These are phyloP conservation scores for Coenonympha arcania DNA, from an alignment of 2,888 invertebrate genomes.

Conservation along the genomic window DNA sequence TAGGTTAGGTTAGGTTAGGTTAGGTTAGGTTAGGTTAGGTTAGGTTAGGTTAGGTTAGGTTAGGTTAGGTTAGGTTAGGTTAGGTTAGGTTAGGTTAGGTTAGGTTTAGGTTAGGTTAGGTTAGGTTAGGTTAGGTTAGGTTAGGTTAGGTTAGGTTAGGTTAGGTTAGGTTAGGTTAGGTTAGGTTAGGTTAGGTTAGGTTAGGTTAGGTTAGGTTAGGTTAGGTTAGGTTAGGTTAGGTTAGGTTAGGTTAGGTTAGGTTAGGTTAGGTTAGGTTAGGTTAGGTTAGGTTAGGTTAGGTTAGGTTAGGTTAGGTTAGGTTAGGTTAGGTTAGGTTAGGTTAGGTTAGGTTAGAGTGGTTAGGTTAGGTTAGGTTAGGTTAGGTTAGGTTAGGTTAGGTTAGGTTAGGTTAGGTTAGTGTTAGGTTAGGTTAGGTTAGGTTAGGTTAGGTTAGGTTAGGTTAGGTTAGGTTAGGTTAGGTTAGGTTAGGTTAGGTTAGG, in stretches of 20 bases:
- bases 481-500: slow-evolving; percentile 28
- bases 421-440: slow-evolving; percentile 27
- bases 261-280: slow-evolving; percentile 35
- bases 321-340: slow-evolving; percentile 31
- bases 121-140: too few species aligned
- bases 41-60: slow-evolving; percentile 22
- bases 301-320: slow-evolving; percentile 35
- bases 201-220: slow-evolving; percentile 26
- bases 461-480: slow-evolving; percentile 25
- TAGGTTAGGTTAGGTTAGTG: slow-evolving; percentile 16
- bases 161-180: slow-evolving; percentile 27
- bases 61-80: slow-evolving; percentile 25
- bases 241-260: slow-evolving; percentile 34
- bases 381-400: slow-evolving; percentile 20
- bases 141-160: slow-evolving; percentile 25
- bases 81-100: slow-evolving; percentile 15
- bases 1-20: slow-evolving; percentile 25
- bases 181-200: slow-evolving; percentile 27
- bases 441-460: slow-evolving; percentile 27
- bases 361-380: slow-evolving; percentile 27
- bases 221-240: slow-evolving; percentile 33
- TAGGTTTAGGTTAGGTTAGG: slow-evolving; percentile 25
- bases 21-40: background rate
- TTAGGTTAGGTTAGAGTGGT: slow-evolving; percentile 31
- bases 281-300: slow-evolving; percentile 34